Evolutionary conservation across 2,888 invertebrate species (phyloP).

Genomic region (Abscondita cerata): DNA sequence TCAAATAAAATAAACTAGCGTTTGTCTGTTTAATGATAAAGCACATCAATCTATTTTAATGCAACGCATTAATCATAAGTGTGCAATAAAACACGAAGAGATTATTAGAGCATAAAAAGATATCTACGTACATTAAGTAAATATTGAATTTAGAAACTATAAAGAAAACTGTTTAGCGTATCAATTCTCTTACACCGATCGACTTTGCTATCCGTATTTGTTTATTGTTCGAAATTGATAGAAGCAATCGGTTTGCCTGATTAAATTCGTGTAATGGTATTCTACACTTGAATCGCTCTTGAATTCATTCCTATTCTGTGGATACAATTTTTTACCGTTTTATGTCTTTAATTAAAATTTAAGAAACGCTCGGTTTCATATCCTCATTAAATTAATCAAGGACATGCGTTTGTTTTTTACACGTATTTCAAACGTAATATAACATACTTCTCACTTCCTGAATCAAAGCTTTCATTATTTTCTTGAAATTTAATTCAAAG

Average conservation of each 20-base stretch:
- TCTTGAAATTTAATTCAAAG: too few species aligned
- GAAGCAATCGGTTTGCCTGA: slow-evolving; percentile 12
- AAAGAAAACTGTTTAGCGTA: neutral
- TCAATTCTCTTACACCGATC: neutral
- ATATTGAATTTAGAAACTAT: neutral
- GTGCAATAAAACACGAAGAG: too few species aligned
- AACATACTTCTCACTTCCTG: too few species aligned
- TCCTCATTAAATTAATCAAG: too few species aligned
- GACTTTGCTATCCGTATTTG: slow-evolving; percentile 6
- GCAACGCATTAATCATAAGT: too few species aligned
- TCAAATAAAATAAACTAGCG: too few species aligned
- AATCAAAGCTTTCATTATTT: too few species aligned
- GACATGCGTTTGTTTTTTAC: too few species aligned
- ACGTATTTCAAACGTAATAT: too few species aligned
- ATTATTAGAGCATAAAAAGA: too few species aligned
- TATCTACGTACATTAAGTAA: neutral
- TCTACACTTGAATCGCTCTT: slow-evolving; percentile 7
- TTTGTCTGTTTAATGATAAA: too few species aligned
- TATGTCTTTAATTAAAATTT: slow-evolving; percentile 6
- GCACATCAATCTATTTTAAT: too few species aligned
- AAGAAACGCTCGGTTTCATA: neutral
- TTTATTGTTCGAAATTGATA: slow-evolving; percentile 12
- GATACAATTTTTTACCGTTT: neutral
- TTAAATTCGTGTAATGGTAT: slow-evolving; percentile 10
- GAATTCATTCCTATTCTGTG: slow-evolving; percentile 3